These are phyloP conservation scores for Tamandua tetradactyla DNA, from an alignment of 2,797 vertebrate genomes.

Conservation along the genomic window DNA sequence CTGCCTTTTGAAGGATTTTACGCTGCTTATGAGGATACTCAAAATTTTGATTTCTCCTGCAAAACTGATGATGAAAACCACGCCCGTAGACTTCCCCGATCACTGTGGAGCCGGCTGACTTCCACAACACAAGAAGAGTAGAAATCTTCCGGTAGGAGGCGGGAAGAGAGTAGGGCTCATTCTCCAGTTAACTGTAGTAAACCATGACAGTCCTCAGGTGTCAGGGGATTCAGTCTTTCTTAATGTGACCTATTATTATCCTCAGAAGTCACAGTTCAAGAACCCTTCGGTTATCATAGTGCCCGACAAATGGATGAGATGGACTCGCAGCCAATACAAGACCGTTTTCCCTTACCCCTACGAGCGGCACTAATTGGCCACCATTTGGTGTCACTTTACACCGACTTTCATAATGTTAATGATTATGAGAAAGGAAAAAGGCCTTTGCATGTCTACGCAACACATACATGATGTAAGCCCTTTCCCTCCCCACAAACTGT, in stretches of 20 bases:
- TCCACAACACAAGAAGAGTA: not conserved
- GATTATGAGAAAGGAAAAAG: too few species aligned
- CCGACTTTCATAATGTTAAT: not conserved
- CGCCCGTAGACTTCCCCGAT: not conserved
- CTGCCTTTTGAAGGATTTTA: constrained; percentile 25
- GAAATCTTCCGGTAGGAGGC: not conserved
- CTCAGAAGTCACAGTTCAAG: not conserved
- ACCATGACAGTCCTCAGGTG: not conserved
- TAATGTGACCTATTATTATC: not conserved
- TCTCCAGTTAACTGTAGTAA: not conserved
- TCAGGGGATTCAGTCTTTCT: not conserved
- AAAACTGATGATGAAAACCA: not conserved
- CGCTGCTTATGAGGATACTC: not conserved
- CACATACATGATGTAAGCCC: not conserved
- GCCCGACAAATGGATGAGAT: not conserved
- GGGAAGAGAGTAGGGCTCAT: not conserved
- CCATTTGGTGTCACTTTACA: not conserved
- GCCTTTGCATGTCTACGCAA: too few species aligned
- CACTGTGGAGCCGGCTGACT: not conserved
- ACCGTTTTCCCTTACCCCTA: not conserved
- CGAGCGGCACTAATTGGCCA: not conserved
- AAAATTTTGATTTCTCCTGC: not conserved
- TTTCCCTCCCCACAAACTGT: not conserved
- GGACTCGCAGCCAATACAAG: not conserved
- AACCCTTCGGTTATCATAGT: not conserved